phyloP scores from a whole-genome alignment of 1,140 invertebrate genomes.

The Drosophila pallidifrons region DNA sequence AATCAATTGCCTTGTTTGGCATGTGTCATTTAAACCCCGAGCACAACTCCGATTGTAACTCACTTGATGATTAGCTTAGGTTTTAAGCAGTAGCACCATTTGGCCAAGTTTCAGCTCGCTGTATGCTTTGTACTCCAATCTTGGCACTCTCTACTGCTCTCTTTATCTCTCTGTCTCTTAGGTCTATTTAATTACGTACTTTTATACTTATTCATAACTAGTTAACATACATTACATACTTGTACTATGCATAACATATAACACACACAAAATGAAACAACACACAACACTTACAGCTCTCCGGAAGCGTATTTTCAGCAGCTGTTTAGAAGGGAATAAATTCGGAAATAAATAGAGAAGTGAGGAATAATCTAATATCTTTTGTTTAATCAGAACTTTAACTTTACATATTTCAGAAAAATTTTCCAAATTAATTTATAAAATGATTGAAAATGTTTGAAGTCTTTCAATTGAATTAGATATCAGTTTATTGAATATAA shows the following conservation, averaged over 20 bases:
- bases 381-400: background rate
- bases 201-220: constrained; percentile 28
- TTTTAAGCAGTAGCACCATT: constrained; percentile 10
- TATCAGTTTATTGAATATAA: background rate
- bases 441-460: no score
- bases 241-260: background rate
- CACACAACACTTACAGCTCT: constrained; percentile 9
- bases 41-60: constrained; percentile 20
- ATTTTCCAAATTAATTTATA: no score
- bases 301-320: constrained; percentile 11
- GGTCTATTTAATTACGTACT: constrained; percentile 46
- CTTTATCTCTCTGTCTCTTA: constrained; percentile 8
- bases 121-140: constrained; percentile 1
- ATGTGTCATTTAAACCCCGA: constrained; percentile 15
- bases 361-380: no score
- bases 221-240: constrained; percentile 57
- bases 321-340: background rate
- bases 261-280: background rate
- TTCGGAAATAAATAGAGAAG: no score
- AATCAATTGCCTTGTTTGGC: constrained; percentile 17
- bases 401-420: no score
- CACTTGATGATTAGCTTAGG: constrained; percentile 12
- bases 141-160: constrained; percentile 48
- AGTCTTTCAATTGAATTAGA: no score
- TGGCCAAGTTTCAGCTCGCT: constrained; percentile 9